Evolutionary conservation across 2,888 invertebrate genomes (phyloP), one percentile per base, ranked within the genome.

Genomic region (Microdon myrmicae): DNA sequence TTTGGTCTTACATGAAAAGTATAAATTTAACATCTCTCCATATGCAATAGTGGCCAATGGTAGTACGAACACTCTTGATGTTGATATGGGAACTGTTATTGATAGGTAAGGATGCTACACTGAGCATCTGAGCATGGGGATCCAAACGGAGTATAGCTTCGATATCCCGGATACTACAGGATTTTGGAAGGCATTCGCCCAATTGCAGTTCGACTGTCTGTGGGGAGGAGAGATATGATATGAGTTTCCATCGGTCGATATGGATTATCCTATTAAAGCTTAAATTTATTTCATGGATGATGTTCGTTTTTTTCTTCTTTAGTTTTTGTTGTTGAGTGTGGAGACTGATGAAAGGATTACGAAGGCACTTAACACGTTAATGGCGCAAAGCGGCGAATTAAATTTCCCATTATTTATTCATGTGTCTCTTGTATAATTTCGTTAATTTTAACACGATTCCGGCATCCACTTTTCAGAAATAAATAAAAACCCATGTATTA

Each of bases 151-250:
- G 59, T 83, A 76, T 75, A 1, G 78, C 74, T 26, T 81, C 77
- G 12, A 89, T 75, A 58, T 86, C 86, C 1, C 76, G 71, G 1
- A 81, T 73, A 31, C 82, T 82, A 75, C 91, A 92, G 1, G 87
- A 85, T 51, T 82, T 82, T 4, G 91, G 92, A 68, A 91, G 78
- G 73, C 91, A 92, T 73, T 90, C 85, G 5, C 91, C 92, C 44
- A 91, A 80, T 74, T 88, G 84, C 69, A 91, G 79, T 71, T 85
- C 82, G 66, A 88, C 83, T 64, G 86, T 83, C 89, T 90, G 38
- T 38, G 9, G 16, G 13, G 14, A 37, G 17, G 43, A 13, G 16
- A 3, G n/a, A 29, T 2, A 35, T 7, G 8, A 13, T 9, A 9
- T 3, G 26, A 10, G 16, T 10, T 14, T 32, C 10, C 13, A 13